These are phyloP conservation scores for Molothrus aeneus DNA, from an alignment of 2,797 vertebrate genomes.

Conservation along the genomic window DNA sequence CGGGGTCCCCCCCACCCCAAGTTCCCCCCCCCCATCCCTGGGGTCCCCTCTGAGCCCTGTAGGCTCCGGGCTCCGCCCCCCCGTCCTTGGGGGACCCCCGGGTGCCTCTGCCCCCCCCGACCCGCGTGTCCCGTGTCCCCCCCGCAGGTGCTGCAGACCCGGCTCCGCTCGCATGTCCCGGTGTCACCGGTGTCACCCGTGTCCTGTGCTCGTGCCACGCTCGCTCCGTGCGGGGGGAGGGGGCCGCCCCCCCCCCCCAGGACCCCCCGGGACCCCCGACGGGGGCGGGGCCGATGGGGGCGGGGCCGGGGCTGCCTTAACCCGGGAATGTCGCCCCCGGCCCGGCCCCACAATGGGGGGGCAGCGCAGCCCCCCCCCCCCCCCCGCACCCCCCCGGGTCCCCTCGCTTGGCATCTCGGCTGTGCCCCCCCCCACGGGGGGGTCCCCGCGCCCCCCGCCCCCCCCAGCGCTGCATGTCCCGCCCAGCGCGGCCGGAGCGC, in stretches of 20 bases:
- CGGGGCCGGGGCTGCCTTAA: background rate
- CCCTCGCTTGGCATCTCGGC: background rate
- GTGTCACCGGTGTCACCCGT: background rate
- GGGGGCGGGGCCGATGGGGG: background rate
- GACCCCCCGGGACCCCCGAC: background rate
- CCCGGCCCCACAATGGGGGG: no score
- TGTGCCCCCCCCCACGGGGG: background rate
- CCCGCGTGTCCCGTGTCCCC: background rate
- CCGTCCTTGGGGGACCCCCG: no score
- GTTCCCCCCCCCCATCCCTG: no score
- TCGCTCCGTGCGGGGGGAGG: background rate
- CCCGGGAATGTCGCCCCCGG: background rate
- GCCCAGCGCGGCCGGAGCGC: background rate
- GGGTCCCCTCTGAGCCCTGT: no score
- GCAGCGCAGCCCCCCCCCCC: background rate
- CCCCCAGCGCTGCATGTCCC: background rate
- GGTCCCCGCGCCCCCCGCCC: background rate
- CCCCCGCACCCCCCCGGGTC: background rate
- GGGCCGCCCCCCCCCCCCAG: background rate
- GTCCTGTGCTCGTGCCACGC: background rate
- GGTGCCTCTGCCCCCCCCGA: background rate
- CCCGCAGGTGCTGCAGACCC: background rate
- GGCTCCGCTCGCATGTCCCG: background rate
- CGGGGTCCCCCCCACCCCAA: no score
- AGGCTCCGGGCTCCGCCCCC: background rate